Percentiles rank a stretch among this genome's conserved stretches.
Evolutionary conservation across 1,140 invertebrate species (phyloP).

Genomic region (Atta colombica): DNA sequence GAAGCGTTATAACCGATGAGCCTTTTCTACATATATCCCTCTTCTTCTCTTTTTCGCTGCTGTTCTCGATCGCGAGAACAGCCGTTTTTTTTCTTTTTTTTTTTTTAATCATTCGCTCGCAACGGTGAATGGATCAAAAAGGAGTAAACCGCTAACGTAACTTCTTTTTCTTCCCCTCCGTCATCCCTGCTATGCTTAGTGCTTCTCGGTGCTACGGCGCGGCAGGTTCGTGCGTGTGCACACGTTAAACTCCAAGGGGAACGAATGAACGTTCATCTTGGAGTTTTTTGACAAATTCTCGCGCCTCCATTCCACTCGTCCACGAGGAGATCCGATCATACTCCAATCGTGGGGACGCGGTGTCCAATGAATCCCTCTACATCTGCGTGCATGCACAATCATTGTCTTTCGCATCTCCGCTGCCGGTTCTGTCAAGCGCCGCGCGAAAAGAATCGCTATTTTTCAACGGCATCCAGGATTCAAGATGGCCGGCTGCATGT

Average conservation of each 20-base stretch:
- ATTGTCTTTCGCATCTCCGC: constrained; percentile 69
- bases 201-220: neutral
- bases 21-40: neutral
- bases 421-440: constrained; percentile 77
- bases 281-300: constrained; percentile 16
- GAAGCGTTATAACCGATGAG: neutral
- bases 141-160: constrained; percentile 41
- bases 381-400: neutral
- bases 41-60: neutral
- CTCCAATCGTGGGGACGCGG: neutral
- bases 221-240: no score
- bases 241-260: neutral
- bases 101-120: neutral
- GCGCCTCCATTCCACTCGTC: constrained; percentile 32
- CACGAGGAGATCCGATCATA: neutral
- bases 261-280: neutral
- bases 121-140: constrained; percentile 2
- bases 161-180: constrained; percentile 53
- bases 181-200: neutral
- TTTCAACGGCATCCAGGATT: constrained; percentile 81
- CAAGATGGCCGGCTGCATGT: constrained; percentile 82
- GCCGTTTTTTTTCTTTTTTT: no score
- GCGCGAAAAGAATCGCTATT: constrained; percentile 74
- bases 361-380: neutral
- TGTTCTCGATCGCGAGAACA: neutral